Base-by-base conservation (phyloP, 2,113 vertebrate species). In the Polyodon spathula region DNA sequence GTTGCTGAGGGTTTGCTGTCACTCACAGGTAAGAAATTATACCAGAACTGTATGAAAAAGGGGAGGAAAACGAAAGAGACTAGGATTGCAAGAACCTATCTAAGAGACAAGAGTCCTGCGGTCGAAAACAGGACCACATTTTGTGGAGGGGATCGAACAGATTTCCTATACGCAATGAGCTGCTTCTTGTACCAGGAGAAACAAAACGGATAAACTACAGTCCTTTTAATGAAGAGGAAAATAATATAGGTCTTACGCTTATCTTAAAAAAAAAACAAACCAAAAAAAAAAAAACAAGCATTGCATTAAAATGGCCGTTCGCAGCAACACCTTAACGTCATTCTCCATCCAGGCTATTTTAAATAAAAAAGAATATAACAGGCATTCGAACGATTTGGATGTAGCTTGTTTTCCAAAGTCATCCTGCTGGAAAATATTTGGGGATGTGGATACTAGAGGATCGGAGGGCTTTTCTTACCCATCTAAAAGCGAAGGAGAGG, bases 321-420 rank as follows among this genome's bases (percentile, higher is more conserved):
- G 90, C 67, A 78, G 70, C 76, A 83, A 78, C 73, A 81, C 90
- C 67, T 79, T 93, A 68, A 92, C 91, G 84, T 90, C 92, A 27
- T 96, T 96, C 76, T 95, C 93, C 40, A 96, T 96, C 80, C 93
- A 96, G 78, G 92, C 93, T 63, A 95, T 96, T 72, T 83, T 96
- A 63, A 91, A 92, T 83, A 89, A 89, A 75, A 95, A 93, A 68
- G 93, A 94, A 67, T 85, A 91, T 64, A 84, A 80, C 39, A 59
- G 82, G 63, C 83, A 80, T 64, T 71, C 87, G 56, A 75, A 80
- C 56, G 82, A 84, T 58, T 60, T 89, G 78, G 87, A 86, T 69
- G 75, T 89, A 27, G 27, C 27, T 68, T 85, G 85, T 67, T 65
- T 84, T 60, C 77, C 83, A 37, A 88, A 88, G 63, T 81, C 86